Conservation (phyloP, 1,140 invertebrate genomes). For the Danaus plexippus region DNA sequence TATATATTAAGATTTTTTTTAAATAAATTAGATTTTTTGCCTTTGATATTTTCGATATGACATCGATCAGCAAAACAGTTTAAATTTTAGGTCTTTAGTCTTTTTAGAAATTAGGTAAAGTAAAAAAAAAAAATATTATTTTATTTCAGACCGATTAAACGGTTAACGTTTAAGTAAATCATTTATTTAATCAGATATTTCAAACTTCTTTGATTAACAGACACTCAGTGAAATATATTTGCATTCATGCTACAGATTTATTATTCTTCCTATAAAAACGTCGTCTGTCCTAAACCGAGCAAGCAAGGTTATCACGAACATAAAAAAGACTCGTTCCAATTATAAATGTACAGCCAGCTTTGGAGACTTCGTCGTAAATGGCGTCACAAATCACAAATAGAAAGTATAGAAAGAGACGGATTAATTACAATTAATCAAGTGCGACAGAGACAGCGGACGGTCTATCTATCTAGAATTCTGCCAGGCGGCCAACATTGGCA, state of each 20-base stretch:
- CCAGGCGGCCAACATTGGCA: slow-evolving; percentile 60
- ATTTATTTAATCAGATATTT: too few relatives aligned
- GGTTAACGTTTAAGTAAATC: too few relatives aligned
- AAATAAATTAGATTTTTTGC: too few relatives aligned
- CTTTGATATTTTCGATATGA: too few relatives aligned
- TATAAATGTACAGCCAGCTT: slow-evolving; percentile 36
- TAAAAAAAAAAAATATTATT: too few relatives aligned
- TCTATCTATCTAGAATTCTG: slow-evolving; percentile 41
- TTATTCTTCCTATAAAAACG: slow-evolving; percentile 29
- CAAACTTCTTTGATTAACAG: not conserved
- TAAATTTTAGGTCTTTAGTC: too few relatives aligned
- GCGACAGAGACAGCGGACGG: slow-evolving; percentile 31
- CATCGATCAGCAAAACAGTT: too few relatives aligned
- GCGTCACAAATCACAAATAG: slow-evolving; percentile 28
- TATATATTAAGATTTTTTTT: too few relatives aligned
- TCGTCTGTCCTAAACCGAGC: slow-evolving; percentile 23
- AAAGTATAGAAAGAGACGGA: slow-evolving; percentile 31
- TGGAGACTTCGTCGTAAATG: slow-evolving; percentile 26
- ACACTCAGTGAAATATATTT: slow-evolving; percentile 13
- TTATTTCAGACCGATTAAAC: too few relatives aligned
- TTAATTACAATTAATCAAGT: slow-evolving; percentile 14
- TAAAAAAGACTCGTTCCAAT: slow-evolving; percentile 39
- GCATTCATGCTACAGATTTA: slow-evolving; percentile 26
- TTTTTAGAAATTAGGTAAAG: too few relatives aligned
- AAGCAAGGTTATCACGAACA: slow-evolving; percentile 52